Conservation (phyloP, 2,113 vertebrate genomes). For the Gallinago undulata region DNA sequence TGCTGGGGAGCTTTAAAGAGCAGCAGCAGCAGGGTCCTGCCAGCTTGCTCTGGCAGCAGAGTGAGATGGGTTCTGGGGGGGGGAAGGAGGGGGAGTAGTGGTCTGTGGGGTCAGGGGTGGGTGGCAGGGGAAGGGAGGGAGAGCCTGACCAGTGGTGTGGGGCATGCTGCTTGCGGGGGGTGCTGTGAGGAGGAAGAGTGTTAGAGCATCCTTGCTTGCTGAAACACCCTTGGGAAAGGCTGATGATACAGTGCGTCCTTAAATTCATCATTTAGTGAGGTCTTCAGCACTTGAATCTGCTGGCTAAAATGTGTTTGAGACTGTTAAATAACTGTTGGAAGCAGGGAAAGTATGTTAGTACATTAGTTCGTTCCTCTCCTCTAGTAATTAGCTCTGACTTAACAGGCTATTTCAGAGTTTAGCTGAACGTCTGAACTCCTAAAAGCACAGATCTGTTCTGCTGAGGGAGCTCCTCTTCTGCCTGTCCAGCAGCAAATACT, state of each 20-base stretch:
- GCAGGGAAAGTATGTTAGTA: background rate
- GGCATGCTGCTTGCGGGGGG: background rate
- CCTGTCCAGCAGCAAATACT: background rate
- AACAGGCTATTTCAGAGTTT: background rate
- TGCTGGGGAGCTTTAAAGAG: background rate
- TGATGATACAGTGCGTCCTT: background rate
- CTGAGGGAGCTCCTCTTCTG: background rate
- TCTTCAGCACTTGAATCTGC: background rate
- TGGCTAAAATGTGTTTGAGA: background rate
- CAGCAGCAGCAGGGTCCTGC: background rate
- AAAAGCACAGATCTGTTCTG: background rate
- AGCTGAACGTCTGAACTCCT: background rate
- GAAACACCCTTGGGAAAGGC: background rate
- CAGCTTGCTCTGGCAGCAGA: background rate
- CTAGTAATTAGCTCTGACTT: slow-evolving; percentile 16
- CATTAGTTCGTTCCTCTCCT: background rate
- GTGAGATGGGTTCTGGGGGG: background rate
- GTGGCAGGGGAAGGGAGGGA: rapidly evolving
- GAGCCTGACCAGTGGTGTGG: rapidly evolving
- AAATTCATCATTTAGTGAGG: background rate
- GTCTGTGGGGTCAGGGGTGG: background rate
- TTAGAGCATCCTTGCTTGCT: background rate
- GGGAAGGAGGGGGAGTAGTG: background rate
- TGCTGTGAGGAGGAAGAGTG: background rate
- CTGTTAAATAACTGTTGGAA: background rate